Base-by-base conservation (phyloP, 1,140 invertebrate genomes). In the Zaprionus kolodkinae region DNA sequence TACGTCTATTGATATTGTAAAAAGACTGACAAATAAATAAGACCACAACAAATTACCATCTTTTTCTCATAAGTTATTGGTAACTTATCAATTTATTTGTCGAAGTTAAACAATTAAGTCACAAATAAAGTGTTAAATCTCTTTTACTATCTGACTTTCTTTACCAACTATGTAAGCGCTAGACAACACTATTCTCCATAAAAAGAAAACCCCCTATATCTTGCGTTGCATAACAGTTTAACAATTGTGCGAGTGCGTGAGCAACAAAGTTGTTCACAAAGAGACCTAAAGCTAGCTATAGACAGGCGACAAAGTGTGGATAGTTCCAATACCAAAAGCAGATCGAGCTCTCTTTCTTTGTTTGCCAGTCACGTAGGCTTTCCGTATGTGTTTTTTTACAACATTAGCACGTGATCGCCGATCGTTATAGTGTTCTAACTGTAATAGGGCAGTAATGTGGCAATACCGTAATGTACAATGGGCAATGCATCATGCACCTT, bases 301-400 rank as follows among this genome's bases (percentile, higher is more conserved):
- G 15, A 21, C 30, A 38, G 54, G 12, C 27, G 17, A 17, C 38
- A 25, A 40, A 60, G 63, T 72, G 55, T 67, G 59, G 48, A 43
- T 67, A 36, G 43, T 50, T 40, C n/a, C 45, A n/a, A 21, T 9
- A 45, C 30, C 56, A 59, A 59, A 66, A 21, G 21, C 21, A 21
- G 27, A 30, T 36, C 27, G 40, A 15, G 40, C 30, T 59, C 7
- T 9, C n/a, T 15, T 1, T 15, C 35, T 75, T 66, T 45, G 40
- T 45, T 6, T 45, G 48, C 76, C 13, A 25, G 84, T 83, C 84
- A 86, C 82, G 84, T 86, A 88, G 66, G 55, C 17, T 62, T 85
- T 76, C 76, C 76, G 61, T 21, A 27, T 33, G 81, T n/a, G n/a
- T 12, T 50, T 21, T 69, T 72, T 65, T 77, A 72, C 80, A 63